These are phyloP conservation scores for Vidua macroura DNA, from an alignment of 2,113 vertebrate genomes.

Conservation along the genomic window DNA sequence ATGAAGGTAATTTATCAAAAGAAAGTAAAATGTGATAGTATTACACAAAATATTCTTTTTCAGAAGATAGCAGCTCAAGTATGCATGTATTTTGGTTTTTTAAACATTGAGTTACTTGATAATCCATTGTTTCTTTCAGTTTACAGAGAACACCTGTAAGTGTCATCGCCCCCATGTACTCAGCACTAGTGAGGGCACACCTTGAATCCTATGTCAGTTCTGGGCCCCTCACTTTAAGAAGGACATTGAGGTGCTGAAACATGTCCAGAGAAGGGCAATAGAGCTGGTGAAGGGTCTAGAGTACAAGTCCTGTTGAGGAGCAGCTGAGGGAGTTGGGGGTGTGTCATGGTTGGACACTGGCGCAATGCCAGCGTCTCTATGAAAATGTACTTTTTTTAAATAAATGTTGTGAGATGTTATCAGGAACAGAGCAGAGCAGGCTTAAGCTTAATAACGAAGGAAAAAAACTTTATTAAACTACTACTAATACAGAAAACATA, in stretches of 20 bases:
- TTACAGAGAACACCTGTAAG: not conserved
- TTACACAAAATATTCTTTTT: not conserved
- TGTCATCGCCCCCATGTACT: not conserved
- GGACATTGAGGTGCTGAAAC: not conserved
- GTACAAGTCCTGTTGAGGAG: not conserved
- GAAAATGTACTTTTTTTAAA: too few relatives aligned
- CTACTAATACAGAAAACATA: too few relatives aligned
- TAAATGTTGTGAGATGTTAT: too few relatives aligned
- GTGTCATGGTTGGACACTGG: too few relatives aligned
- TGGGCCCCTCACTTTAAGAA: not conserved
- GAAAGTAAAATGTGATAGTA: not conserved
- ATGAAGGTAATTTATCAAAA: slow-evolving; percentile 50
- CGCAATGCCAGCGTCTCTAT: too few relatives aligned
- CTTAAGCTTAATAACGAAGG: too few relatives aligned
- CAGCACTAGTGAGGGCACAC: not conserved
- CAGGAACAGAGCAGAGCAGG: too few relatives aligned
- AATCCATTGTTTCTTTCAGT: not conserved
- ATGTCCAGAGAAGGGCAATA: not conserved
- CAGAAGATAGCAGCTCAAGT: not conserved
- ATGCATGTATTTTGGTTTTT: not conserved
- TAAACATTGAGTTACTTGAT: not conserved
- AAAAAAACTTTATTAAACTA: too few relatives aligned
- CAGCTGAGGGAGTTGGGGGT: not conserved
- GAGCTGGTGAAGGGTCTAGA: not conserved
- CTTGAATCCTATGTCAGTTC: not conserved